Evolutionary conservation across 2,888 invertebrate species (phyloP).

Genomic region (Gari tellinella): DNA sequence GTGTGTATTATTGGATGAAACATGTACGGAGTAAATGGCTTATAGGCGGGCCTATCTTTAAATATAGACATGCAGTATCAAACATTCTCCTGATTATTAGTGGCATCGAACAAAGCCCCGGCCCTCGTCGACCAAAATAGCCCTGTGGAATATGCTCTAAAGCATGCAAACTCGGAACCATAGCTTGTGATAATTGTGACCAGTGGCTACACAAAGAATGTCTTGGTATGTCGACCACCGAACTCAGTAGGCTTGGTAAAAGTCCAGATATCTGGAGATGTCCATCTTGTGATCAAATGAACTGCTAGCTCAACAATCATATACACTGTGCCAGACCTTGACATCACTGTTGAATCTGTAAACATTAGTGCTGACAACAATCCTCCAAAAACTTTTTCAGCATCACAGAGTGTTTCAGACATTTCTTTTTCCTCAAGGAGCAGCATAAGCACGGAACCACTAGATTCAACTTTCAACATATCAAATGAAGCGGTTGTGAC

Average conservation of each 20-base stretch:
- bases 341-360: no score
- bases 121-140: slow-evolving; percentile 25
- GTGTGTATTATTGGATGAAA: slow-evolving; percentile 4
- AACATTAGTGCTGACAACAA: no score
- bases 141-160: slow-evolving; percentile 27
- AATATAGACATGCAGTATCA: neutral
- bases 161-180: slow-evolving; percentile 13
- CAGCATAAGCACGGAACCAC: no score
- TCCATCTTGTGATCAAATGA: slow-evolving; percentile 25
- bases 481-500: no score
- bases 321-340: neutral
- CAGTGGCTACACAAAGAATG: slow-evolving; percentile 38
- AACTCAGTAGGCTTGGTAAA: slow-evolving; percentile 22
- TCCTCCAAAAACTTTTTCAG: no score
- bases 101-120: slow-evolving; percentile 37
- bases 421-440: no score
- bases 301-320: slow-evolving; percentile 21
- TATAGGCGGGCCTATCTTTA: neutral
- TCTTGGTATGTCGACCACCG: slow-evolving; percentile 26
- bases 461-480: no score
- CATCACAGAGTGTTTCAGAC: no score
- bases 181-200: slow-evolving; percentile 43
- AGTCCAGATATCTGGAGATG: slow-evolving; percentile 34
- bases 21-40: slow-evolving; percentile 7
- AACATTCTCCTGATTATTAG: slow-evolving; percentile 11